Percentiles rank a stretch among this genome's conserved stretches.
Conservation (phyloP, 2,888 invertebrate genomes). For the Drosophila eohydei region DNA sequence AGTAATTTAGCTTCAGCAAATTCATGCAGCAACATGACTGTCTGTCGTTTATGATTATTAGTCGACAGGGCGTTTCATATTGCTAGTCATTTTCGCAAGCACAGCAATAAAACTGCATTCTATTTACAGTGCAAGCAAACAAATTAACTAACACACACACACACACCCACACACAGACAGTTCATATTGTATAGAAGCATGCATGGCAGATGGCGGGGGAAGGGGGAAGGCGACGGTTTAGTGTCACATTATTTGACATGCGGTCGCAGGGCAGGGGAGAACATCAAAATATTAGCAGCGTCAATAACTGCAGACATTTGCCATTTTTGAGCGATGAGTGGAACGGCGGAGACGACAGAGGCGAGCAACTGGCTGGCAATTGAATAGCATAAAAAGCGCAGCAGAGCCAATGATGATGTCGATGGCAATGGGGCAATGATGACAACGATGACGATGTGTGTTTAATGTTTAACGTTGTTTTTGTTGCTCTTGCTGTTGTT, state of each 20-base stretch:
- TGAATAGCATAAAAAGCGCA: slow-evolving; percentile 61
- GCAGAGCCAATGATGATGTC: slow-evolving; percentile 44
- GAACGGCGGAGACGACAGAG: background rate
- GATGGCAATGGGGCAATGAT: slow-evolving; percentile 27
- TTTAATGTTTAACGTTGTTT: slow-evolving; percentile 62
- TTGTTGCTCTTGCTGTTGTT: slow-evolving; percentile 30
- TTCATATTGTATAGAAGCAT: background rate
- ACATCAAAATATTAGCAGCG: slow-evolving; percentile 72
- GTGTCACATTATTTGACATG: slow-evolving; percentile 49
- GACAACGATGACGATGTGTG: slow-evolving; percentile 49
- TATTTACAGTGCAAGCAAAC: slow-evolving; percentile 34
- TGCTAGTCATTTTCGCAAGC: slow-evolving; percentile 47
- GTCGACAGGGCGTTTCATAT: slow-evolving; percentile 13
- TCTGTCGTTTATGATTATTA: slow-evolving; percentile 19
- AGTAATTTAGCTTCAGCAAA: slow-evolving; percentile 11
- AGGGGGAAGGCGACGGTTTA: background rate
- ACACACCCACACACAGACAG: background rate
- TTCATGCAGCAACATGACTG: slow-evolving; percentile 3
- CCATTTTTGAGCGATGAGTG: slow-evolving; percentile 48
- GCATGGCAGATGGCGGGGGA: no score
- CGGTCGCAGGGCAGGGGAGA: slow-evolving; percentile 21
- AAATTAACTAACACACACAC: slow-evolving; percentile 33
- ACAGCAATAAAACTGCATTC: slow-evolving; percentile 64
- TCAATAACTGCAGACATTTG: slow-evolving; percentile 69
- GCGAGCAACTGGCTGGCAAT: slow-evolving; percentile 41